Conservation (phyloP, 1,140 invertebrate genomes). For the Drosophila burlai region DNA sequence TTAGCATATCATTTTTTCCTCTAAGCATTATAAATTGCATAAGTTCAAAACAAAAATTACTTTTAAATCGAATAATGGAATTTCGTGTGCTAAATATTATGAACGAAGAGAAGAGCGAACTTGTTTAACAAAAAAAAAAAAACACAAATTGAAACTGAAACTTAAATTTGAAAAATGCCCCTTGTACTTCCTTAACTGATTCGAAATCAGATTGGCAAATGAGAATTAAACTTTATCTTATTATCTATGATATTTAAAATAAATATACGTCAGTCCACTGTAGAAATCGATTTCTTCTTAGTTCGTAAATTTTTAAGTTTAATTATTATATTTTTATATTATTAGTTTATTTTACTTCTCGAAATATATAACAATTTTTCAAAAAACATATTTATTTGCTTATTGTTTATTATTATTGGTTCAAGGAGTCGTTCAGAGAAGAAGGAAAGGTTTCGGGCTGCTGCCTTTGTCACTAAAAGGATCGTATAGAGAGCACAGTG, state of each 20-base stretch:
- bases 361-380: constrained; percentile 79
- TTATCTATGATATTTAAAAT: constrained; percentile 45
- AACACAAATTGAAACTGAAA: constrained; percentile 19
- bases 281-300: constrained; percentile 60
- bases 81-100: constrained; percentile 49
- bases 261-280: constrained; percentile 43
- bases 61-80: constrained; percentile 56
- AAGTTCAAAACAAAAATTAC: constrained; percentile 43
- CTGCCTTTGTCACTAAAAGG: constrained; percentile 20
- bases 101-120: constrained; percentile 27
- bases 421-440: neutral
- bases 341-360: constrained; percentile 74
- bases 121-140: constrained; percentile 42
- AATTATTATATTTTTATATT: constrained; percentile 64
- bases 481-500: neutral
- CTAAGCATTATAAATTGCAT: constrained; percentile 64
- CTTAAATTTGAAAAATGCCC: constrained; percentile 51
- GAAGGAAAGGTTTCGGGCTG: constrained; percentile 23
- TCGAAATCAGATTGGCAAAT: constrained; percentile 68
- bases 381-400: constrained; percentile 34
- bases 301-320: constrained; percentile 42
- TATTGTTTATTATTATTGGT: constrained; percentile 22
- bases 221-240: constrained; percentile 49
- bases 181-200: constrained; percentile 79
- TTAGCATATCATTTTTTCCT: constrained; percentile 76